Percentiles rank a stretch among this genome's conserved stretches.
These are phyloP conservation scores for Stegodyphus mimosarum DNA, from an alignment of 1,140 invertebrate species.

Conservation along the genomic window DNA sequence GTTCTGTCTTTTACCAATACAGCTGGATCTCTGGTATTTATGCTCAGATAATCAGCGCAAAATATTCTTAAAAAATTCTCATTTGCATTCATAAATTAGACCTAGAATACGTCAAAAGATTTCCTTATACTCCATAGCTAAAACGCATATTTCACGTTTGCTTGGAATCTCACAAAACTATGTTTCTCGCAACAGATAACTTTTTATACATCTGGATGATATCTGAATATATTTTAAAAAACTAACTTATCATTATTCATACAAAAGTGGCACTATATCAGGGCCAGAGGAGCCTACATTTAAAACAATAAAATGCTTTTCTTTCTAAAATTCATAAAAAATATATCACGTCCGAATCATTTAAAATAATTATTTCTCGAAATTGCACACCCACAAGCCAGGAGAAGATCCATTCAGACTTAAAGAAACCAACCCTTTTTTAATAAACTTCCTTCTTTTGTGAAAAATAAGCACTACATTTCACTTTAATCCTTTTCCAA, in stretches of 20 bases:
- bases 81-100: too few relatives aligned
- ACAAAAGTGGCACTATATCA: conserved; percentile 11
- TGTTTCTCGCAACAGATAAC: too few relatives aligned
- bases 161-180: too few relatives aligned
- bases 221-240: too few relatives aligned
- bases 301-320: conserved; percentile 32
- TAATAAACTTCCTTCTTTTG: conserved; percentile 32
- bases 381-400: conserved; percentile 41
- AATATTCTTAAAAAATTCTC: too few relatives aligned
- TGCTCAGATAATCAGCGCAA: too few relatives aligned
- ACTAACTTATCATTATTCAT: conserved; percentile 4
- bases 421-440: conserved; percentile 12
- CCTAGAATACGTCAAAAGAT: too few relatives aligned
- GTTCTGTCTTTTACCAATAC: too few relatives aligned
- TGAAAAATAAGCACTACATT: neutral
- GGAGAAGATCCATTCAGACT: conserved; percentile 30
- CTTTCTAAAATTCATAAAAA: neutral
- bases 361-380: conserved; percentile 46
- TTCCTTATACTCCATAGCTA: too few relatives aligned
- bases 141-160: too few relatives aligned
- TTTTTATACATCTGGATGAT: too few relatives aligned
- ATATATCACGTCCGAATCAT: conserved; percentile 46
- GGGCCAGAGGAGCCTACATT: neutral
- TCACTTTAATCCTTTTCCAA: conserved; percentile 20
- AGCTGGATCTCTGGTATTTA: too few relatives aligned